Percentiles rank a stretch among this genome's conserved stretches.
phyloP scores from a whole-genome alignment of 2,888 invertebrate species.

The Xestia ashworthii region DNA sequence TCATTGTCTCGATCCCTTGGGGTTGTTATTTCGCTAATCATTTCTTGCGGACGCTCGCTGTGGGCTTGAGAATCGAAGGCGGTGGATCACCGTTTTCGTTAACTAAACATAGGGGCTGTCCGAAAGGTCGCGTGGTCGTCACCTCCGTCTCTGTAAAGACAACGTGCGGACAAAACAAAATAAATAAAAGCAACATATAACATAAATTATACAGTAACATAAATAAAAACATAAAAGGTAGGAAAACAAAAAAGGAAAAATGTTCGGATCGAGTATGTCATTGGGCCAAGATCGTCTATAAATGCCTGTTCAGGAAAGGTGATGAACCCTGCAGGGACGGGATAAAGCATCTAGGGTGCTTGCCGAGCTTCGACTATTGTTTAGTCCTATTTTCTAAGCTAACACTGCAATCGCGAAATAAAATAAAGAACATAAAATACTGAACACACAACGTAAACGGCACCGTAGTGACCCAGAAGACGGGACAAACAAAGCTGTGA shows the following conservation, averaged over 20 bases:
- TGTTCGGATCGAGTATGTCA: conserved; percentile 60
- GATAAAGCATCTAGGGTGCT: conserved; percentile 86
- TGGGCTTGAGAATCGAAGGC: conserved; percentile 89
- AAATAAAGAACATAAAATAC: conserved; percentile 80
- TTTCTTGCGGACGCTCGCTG: conserved; percentile 90
- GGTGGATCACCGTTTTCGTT: conserved; percentile 90
- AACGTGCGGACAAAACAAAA: conserved; percentile 84
- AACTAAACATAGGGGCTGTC: conserved; percentile 94
- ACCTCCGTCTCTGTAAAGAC: conserved; percentile 89
- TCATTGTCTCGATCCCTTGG: conserved; percentile 76
- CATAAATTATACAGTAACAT: conserved; percentile 66
- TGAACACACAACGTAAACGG: conserved; percentile 87
- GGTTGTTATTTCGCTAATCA: conserved; percentile 76
- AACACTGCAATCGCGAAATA: conserved; percentile 87
- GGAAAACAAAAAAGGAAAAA: conserved; percentile 68
- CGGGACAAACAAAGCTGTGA: conserved; percentile 89
- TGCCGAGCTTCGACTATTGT: conserved; percentile 85
- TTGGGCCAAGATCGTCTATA: conserved; percentile 65
- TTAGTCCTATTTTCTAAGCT: conserved; percentile 84
- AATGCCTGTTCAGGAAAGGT: conserved; percentile 70
- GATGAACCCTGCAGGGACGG: conserved; percentile 80
- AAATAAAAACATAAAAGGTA: conserved; percentile 69
- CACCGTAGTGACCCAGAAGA: conserved; percentile 85
- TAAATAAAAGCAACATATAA: conserved; percentile 79
- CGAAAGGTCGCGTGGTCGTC: conserved; percentile 93